Percentiles rank a stretch among this genome's conserved stretches.
These are phyloP conservation scores for Leptothorax acervorum DNA, from an alignment of 2,888 invertebrate genomes.

Conservation along the genomic window DNA sequence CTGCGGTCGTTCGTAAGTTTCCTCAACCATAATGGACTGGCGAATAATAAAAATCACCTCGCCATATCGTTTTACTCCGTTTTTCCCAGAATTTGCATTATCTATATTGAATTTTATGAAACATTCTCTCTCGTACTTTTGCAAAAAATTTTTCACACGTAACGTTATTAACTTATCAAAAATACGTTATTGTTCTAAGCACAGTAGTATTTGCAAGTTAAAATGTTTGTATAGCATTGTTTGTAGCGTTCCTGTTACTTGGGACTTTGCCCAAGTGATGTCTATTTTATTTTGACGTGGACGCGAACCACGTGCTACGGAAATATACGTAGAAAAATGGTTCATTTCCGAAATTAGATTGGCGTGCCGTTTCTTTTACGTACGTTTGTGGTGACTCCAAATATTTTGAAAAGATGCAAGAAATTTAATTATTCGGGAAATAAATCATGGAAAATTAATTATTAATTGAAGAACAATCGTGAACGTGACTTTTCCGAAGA, in stretches of 20 bases:
- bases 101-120: slow-evolving; percentile 20
- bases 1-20: not conserved
- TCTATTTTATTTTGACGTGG: not conserved
- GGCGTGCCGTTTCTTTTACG: not conserved
- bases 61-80: not conserved
- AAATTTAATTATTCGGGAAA: not conserved
- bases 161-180: not conserved
- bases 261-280: not conserved
- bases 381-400: not conserved
- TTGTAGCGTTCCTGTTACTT: not conserved
- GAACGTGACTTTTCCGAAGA: not conserved
- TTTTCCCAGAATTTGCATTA: not conserved
- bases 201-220: not conserved
- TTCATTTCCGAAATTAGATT: slow-evolving; percentile 8
- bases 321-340: not conserved
- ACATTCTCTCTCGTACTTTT: not conserved
- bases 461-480: not conserved
- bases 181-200: not conserved
- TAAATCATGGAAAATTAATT: not conserved
- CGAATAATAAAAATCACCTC: not conserved
- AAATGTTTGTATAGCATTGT: not conserved
- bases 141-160: not conserved
- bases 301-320: not conserved
- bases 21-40: not conserved
- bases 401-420: not conserved